Base-by-base conservation (phyloP, 2,113 vertebrate species). In the Thunnus thynnus region DNA sequence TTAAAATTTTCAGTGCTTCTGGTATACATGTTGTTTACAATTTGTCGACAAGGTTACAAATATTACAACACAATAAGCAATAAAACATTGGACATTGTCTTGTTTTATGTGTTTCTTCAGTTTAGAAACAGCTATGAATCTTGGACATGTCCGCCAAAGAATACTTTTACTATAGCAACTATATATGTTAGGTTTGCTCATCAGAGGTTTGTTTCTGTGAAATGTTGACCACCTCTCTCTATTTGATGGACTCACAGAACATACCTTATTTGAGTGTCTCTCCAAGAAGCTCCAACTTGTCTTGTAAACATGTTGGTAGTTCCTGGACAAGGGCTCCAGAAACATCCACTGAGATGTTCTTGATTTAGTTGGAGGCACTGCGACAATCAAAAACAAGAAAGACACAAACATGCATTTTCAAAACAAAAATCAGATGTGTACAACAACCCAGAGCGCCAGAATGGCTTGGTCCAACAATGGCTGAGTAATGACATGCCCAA, bases 261-360 rank as follows among this genome's bases (percentile, higher is more conserved):
- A 22, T 44, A 77, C 81, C 69, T 50, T 64, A n/a, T 30, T 47
- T 64, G 17, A 58, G 4, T 12, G n/a, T 30, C 55, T 50, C n/a
- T 50, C 41, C 30, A 13, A 44, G 62, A 36, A 46, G 22, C 41
- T 47, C 16, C 5, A 1, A 2, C 3, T 52, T 69, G 41, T 50
- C n/a, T 41, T 62, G 2, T 20, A 32, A 30, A 2, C 32, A 44
- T 9, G 20, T 32, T 4, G 9, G 12, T 5, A 3, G 9, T 48
- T 50, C 36, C 17, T 64, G 60, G 62, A 44, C 13, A 48, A 22
- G 36, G 47, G 2, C n/a, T 69, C 17, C 8, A 3, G 22, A 77
- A n/a, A 50, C 50, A 50, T 55, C 60, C 36, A 46, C 16, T 20
- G 41, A 30, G 22, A 50, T 2, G 27, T 55, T 56, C 22, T 12